These are phyloP conservation scores for Proteles cristata DNA, from an alignment of 2,113 vertebrate species.

Conservation along the genomic window DNA sequence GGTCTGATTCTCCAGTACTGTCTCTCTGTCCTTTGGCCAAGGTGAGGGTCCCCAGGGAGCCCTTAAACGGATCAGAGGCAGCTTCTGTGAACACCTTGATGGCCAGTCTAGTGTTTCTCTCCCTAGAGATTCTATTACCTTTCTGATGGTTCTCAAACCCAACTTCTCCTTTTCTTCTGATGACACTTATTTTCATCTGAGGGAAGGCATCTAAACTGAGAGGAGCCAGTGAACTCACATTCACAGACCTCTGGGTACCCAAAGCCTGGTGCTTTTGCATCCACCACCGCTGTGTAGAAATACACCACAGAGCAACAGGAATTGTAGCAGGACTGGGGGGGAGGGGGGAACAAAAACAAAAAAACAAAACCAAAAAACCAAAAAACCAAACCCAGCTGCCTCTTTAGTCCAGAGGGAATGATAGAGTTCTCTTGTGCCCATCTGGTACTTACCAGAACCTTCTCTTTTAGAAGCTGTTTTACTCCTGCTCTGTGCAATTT, in stretches of 20 bases:
- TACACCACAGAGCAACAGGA: not conserved
- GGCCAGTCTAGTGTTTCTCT: not conserved
- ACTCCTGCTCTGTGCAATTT: not conserved
- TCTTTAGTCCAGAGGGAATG: not conserved
- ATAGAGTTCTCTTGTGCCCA: not conserved
- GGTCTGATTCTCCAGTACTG: not conserved
- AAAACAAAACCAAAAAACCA: not conserved
- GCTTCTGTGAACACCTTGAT: not conserved
- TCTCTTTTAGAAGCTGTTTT: constrained; percentile 33
- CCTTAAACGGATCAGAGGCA: not conserved
- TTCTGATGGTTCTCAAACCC: not conserved
- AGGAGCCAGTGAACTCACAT: not conserved
- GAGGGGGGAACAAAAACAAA: not conserved
- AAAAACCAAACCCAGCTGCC: not conserved
- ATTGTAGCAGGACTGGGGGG: not conserved
- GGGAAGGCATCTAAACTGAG: not conserved
- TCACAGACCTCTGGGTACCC: not conserved
- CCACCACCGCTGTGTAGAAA: not conserved
- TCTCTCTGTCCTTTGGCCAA: not conserved
- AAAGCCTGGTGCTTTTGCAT: not conserved
- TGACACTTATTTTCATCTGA: not conserved
- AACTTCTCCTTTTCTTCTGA: not conserved
- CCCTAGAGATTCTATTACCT: not conserved
- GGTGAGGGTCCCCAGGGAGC: not conserved
- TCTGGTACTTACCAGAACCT: not conserved